Percentiles rank a stretch among this genome's conserved stretches.
Evolutionary conservation across 2,113 vertebrate genomes (phyloP).

Genomic region (Rhodinocichla rosea): DNA sequence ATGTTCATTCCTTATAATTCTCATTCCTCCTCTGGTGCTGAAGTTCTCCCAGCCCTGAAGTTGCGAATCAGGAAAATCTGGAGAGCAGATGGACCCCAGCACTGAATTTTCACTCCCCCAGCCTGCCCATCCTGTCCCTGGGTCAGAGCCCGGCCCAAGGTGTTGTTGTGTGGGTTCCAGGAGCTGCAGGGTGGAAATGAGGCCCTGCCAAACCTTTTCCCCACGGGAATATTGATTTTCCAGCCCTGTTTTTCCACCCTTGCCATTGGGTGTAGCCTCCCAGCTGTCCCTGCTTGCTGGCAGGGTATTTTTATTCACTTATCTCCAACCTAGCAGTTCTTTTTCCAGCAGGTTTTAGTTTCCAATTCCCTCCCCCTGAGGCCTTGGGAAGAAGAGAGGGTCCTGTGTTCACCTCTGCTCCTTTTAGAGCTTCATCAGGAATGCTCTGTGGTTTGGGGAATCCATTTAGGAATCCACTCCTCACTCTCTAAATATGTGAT

Average conservation of each 20-base stretch:
- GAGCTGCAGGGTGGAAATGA: not conserved
- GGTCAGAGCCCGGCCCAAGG: not conserved
- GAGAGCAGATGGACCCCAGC: not conserved
- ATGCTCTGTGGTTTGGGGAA: not conserved
- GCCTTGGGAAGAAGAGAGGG: not conserved
- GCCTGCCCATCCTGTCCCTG: not conserved
- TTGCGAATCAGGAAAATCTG: not conserved
- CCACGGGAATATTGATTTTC: not conserved
- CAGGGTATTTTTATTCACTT: slow-evolving; percentile 59
- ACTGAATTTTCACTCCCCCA: rapidly evolving
- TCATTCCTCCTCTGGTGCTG: not conserved
- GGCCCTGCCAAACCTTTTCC: slow-evolving; percentile 6
- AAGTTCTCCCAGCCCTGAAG: not conserved
- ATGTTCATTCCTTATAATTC: not conserved
- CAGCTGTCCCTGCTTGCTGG: slow-evolving; percentile 49
- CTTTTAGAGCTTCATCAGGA: not conserved
- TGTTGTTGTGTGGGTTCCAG: not conserved
- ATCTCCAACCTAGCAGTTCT: slow-evolving; percentile 53
- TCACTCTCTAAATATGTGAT: rapidly evolving
- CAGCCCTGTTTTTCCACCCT: slow-evolving; percentile 54
- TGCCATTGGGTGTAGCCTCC: not conserved
- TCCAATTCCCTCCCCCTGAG: not conserved
- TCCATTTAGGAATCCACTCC: not conserved
- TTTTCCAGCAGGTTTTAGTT: slow-evolving; percentile 27
- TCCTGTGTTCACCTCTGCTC: slow-evolving; percentile 4